Base-by-base conservation (phyloP, 2,888 invertebrate genomes). In the Leptura quadrifasciata region DNA sequence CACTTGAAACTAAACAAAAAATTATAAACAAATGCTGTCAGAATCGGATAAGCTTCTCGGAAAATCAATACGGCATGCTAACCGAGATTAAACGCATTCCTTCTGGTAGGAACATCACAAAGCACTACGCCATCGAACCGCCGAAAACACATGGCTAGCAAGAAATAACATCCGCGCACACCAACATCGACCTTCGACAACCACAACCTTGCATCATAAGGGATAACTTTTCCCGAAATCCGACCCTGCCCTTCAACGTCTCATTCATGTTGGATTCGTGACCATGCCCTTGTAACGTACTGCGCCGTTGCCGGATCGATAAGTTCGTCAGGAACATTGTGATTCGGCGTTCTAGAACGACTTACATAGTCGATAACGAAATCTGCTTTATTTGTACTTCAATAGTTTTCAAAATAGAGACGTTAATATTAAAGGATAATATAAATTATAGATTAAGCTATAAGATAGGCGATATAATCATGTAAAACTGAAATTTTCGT, bases 231-330 rank as follows among this genome's bases (percentile, higher is more conserved):
- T 55, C 69, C 64, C 52, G 52, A 76, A 72, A 64, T 65, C 69
- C 76, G 63, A 61, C 68, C 65, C 68, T 76, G 72, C 69, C 76
- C 72, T 68, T 76, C 68, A 5, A 24, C 65, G 74, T 64, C 74
- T 72, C 72, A 63, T 20, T 21, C 18, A 71, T 57, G 64, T 58
- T 20, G 35, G 47, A 35, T 52, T 12, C 31, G 47, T 24, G 63
- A 57, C 72, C 73, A 27, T 73, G 73, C 65, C 73, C 73, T 73
- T 63, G 58, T 54, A 35, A 8, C 60, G 60, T 21, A 39, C 18
- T 27, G n/a, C 39, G 17, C 31, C 20, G 58, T 27, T 21, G 54
- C 2, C 47, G 47, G 47, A 47, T 47, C 47, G 47, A 47, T 47
- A n/a, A 12, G 47, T 47, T 47, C 15, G n/a, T 47, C n/a, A n/a